phyloP scores from a whole-genome alignment of 23 tunicate genomes.

The Styela clava region DNA sequence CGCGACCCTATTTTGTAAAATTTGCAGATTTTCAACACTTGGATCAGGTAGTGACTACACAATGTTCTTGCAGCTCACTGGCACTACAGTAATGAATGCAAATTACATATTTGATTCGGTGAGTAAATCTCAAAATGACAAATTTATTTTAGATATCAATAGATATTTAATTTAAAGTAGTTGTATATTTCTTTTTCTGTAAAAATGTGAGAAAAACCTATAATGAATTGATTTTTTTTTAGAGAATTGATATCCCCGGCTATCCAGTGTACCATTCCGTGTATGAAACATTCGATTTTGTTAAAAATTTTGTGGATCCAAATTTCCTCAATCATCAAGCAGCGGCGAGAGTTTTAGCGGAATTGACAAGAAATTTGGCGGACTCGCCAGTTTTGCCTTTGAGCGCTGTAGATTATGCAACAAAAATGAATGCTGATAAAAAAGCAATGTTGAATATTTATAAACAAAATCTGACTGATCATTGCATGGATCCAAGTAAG shows the following conservation, averaged over 20 bases:
- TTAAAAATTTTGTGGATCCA: constrained; percentile 58
- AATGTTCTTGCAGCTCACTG: constrained; percentile 49
- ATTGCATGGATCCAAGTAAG: constrained; percentile 42
- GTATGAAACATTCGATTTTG: constrained; percentile 61
- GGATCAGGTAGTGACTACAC: constrained; percentile 82
- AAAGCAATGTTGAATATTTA: constrained; percentile 4
- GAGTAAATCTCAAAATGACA: too few species aligned
- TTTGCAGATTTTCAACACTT: constrained; percentile 10
- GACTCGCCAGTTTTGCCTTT: constrained; percentile 57
- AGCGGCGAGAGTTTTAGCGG: constrained; percentile 44
- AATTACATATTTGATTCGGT: constrained; percentile 33
- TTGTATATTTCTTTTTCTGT: too few species aligned
- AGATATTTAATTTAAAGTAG: too few species aligned
- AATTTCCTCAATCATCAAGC: constrained; percentile 59
- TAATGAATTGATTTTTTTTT: too few species aligned
- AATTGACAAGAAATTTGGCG: constrained; percentile 46
- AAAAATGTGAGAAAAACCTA: too few species aligned
- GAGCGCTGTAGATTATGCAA: constrained; percentile 34
- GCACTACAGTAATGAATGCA: constrained; percentile 28
- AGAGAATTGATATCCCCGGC: constrained; percentile 41
- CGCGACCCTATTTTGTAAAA: too few species aligned
- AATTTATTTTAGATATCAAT: too few species aligned
- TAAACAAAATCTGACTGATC: constrained; percentile 25
- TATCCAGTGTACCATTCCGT: constrained; percentile 81
- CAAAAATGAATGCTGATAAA: constrained; percentile 21